Evolutionary conservation across 35 echinoderm and acorn worm species (phyloP).

Genomic region (Strongylocentrotus purpuratus): DNA sequence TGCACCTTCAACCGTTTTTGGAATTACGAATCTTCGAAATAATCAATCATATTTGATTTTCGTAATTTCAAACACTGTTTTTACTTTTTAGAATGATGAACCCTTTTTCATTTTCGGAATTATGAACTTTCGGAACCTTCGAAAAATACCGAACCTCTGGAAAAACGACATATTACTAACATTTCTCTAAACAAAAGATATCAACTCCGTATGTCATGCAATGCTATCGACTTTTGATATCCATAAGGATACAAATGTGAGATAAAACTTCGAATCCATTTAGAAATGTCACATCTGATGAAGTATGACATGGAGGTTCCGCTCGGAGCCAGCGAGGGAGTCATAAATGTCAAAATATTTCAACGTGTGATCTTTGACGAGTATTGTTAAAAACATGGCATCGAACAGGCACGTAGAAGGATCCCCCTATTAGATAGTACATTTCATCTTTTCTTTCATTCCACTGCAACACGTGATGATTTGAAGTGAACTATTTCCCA

Average conservation of each 20-base stretch:
- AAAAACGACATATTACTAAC: too few relatives aligned
- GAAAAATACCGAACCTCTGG: background rate
- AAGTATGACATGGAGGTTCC: background rate
- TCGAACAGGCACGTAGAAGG: background rate
- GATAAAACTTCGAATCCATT: background rate
- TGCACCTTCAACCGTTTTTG: too few relatives aligned
- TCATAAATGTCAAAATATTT: background rate
- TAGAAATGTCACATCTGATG: background rate
- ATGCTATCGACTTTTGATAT: too few relatives aligned
- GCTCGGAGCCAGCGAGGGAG: background rate
- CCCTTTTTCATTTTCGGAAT: too few relatives aligned
- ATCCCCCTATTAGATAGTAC: background rate
- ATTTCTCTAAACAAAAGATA: too few relatives aligned
- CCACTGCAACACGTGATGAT: background rate
- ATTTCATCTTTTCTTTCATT: background rate
- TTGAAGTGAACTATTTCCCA: background rate
- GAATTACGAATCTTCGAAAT: too few relatives aligned
- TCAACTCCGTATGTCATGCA: too few relatives aligned
- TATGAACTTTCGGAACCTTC: background rate
- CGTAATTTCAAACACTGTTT: too few relatives aligned
- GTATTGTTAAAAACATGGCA: slow-evolving; percentile 4
- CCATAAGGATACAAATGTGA: too few relatives aligned
- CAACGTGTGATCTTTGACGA: background rate
- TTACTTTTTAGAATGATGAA: background rate
- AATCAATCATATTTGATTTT: too few relatives aligned